Percentiles rank a stretch among this genome's conserved stretches.
These are phyloP conservation scores for Lasioglossum morio DNA, from an alignment of 2,888 invertebrate genomes.

Conservation along the genomic window DNA sequence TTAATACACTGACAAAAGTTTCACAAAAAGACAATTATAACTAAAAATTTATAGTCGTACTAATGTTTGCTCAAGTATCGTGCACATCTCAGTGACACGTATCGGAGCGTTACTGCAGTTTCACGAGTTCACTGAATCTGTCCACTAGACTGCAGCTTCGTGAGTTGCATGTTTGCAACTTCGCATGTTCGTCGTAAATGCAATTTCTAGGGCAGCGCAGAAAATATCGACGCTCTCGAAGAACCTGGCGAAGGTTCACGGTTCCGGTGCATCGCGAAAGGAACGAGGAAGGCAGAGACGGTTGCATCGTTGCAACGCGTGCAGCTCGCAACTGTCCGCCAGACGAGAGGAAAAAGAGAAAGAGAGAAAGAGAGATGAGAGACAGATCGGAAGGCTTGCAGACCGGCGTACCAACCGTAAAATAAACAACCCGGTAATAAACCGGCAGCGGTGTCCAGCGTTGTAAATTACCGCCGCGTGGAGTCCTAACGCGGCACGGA, in stretches of 20 bases:
- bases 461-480: conserved; percentile 79
- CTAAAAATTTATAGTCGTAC: too few species aligned
- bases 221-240: conserved; percentile 45
- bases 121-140: too few species aligned
- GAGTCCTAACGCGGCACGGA: conserved; percentile 71
- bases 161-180: too few species aligned
- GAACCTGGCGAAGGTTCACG: conserved; percentile 62
- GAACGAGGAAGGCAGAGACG: conserved; percentile 14
- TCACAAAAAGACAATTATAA: too few species aligned
- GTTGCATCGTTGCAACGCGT: conserved; percentile 8
- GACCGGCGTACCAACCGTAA: conserved; percentile 69
- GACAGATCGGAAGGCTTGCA: conserved; percentile 57
- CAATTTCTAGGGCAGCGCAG: background rate
- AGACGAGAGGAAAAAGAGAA: background rate
- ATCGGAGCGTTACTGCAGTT: background rate
- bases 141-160: too few species aligned
- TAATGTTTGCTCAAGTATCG: too few species aligned
- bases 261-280: conserved; percentile 57
- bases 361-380: conserved; percentile 6
- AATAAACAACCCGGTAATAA: conserved; percentile 79
- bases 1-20: too few species aligned
- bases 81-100: background rate
- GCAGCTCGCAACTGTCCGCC: conserved; percentile 3
- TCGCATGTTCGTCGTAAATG: background rate
- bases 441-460: conserved; percentile 80